Conservation (phyloP, 2,113 vertebrate genomes). For the Hippoglossus stenolepis region DNA sequence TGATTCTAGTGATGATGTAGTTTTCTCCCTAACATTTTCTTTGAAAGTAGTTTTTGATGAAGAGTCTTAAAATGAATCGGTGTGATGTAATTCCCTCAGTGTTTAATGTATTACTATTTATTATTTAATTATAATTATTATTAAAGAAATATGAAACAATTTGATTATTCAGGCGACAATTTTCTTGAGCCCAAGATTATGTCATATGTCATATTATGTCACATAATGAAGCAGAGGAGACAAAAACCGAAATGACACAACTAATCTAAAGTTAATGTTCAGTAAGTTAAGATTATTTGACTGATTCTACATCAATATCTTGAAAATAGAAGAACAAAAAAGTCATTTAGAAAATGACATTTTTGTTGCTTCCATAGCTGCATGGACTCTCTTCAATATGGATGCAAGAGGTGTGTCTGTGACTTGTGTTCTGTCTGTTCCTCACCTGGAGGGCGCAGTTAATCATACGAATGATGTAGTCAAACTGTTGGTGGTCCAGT, state of each 20-base stretch:
- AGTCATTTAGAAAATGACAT: no score
- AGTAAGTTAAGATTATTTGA: no score
- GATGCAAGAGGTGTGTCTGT: neutral
- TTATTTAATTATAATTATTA: neutral
- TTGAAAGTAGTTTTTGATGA: neutral
- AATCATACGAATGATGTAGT: slow-evolving; percentile 96
- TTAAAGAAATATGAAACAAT: neutral
- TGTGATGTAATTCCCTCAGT: neutral
- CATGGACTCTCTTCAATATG: neutral
- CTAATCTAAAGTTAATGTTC: no score
- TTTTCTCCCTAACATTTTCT: neutral
- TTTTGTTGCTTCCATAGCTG: neutral
- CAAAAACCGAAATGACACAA: no score
- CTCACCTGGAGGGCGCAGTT: slow-evolving; percentile 97
- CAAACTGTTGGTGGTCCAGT: slow-evolving; percentile 97
- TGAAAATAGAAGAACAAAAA: neutral
- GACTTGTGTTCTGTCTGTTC: neutral
- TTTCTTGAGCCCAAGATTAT: neutral
- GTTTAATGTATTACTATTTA: neutral
- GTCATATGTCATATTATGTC: no score
- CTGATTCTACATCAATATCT: no score
- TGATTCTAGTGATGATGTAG: neutral
- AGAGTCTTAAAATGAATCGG: neutral
- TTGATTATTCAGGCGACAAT: neutral
- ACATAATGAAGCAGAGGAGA: no score